A percentile compares a stretch with the other conserved stretches of the same genome.
These are phyloP conservation scores for Eciton burchellii DNA, from an alignment of 1,140 invertebrate genomes.

Conservation along the genomic window DNA sequence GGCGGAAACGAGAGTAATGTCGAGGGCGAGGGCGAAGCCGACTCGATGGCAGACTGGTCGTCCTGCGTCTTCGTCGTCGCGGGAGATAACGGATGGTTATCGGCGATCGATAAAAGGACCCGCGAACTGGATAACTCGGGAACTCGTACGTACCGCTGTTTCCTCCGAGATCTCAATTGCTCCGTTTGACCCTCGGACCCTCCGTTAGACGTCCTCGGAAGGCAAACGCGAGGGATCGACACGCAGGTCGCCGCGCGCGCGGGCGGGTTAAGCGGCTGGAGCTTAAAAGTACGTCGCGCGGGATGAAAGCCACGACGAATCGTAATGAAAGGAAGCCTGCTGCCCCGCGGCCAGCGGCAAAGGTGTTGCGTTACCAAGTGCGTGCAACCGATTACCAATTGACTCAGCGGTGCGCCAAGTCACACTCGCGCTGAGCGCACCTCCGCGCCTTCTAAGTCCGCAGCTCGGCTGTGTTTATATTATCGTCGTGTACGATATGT, in stretches of 20 bases:
- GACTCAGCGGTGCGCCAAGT: constrained; percentile 64
- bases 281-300: constrained; percentile 67
- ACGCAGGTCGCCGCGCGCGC: constrained; percentile 28
- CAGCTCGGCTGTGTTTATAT: constrained; percentile 36
- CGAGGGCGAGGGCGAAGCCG: too few species aligned
- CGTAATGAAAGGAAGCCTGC: constrained; percentile 74
- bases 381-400: constrained; percentile 74
- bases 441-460: constrained; percentile 5
- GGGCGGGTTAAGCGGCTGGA: constrained; percentile 52
- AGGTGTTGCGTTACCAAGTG: constrained; percentile 66
- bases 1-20: too few species aligned
- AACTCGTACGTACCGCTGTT: neutral
- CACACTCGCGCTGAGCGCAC: neutral
- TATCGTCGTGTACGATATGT: constrained; percentile 27
- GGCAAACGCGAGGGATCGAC: neutral
- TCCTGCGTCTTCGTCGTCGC: neutral
- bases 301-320: constrained; percentile 78
- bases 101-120: neutral
- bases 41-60: too few species aligned
- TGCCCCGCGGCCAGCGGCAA: constrained; percentile 58
- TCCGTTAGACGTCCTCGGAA: constrained; percentile 7
- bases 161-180: neutral
- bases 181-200: constrained; percentile 37
- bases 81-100: neutral
- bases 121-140: neutral